A percentile compares a stretch with the other conserved stretches of the same genome.
These are phyloP conservation scores for Dorcus hopei DNA, from an alignment of 2,888 invertebrate genomes.

Conservation along the genomic window DNA sequence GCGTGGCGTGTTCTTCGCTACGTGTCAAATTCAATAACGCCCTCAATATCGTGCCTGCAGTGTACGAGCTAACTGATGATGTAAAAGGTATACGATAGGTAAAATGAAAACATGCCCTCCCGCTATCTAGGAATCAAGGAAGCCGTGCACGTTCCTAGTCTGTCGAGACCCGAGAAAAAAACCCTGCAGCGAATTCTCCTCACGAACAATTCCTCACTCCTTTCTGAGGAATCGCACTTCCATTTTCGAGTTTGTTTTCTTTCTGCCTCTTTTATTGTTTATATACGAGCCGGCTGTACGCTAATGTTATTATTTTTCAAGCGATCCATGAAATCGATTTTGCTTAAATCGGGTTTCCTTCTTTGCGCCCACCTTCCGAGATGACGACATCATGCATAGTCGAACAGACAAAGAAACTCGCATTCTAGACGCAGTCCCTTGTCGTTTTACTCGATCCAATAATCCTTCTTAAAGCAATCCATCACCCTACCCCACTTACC, in stretches of 20 bases:
- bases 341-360: constrained; percentile 25
- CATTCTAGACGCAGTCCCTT: constrained; percentile 37
- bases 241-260: constrained; percentile 42
- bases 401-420: constrained; percentile 41
- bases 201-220: constrained; percentile 48
- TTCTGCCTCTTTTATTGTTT: constrained; percentile 42
- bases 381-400: constrained; percentile 21
- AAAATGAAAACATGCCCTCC: constrained; percentile 41
- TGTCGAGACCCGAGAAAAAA: constrained; percentile 37
- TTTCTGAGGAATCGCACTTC: constrained; percentile 42
- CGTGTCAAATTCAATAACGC: constrained; percentile 29
- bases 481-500: constrained; percentile 54
- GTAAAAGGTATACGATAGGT: constrained; percentile 33
- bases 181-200: constrained; percentile 38
- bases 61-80: constrained; percentile 32
- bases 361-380: neutral
- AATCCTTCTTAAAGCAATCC: constrained; percentile 40
- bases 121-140: constrained; percentile 42
- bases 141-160: constrained; percentile 43
- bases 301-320: constrained; percentile 46
- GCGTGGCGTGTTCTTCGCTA: neutral
- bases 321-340: constrained; percentile 38
- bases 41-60: constrained; percentile 22
- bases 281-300: constrained; percentile 39
- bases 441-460: constrained; percentile 43